Conservation (phyloP, 1,140 invertebrate genomes). For the Drosophila lacertosa region DNA sequence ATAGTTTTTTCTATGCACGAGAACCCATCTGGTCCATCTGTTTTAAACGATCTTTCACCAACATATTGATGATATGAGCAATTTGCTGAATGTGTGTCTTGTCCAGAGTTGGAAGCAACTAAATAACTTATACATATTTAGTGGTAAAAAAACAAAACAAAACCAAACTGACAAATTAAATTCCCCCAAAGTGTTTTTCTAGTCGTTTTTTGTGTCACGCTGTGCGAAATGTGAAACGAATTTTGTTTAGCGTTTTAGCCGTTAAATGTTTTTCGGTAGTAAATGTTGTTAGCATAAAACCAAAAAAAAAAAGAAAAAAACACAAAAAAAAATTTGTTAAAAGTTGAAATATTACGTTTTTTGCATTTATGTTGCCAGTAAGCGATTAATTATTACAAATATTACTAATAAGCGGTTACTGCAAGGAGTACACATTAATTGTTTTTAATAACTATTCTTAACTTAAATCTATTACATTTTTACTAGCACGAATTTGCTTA, state of each 20-base stretch:
- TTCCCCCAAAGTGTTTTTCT: constrained; percentile 8
- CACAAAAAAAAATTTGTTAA: constrained; percentile 51
- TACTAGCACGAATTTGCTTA: background rate
- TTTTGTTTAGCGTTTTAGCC: constrained; percentile 66
- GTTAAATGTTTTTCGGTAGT: constrained; percentile 69
- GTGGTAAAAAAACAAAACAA: constrained; percentile 11
- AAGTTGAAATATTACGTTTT: constrained; percentile 60
- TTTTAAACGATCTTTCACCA: constrained; percentile 45
- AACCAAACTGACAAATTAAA: background rate
- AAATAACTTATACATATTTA: constrained; percentile 49
- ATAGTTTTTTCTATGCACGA: constrained; percentile 73
- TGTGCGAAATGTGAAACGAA: constrained; percentile 50
- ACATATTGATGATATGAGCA: constrained; percentile 64
- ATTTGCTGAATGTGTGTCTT: constrained; percentile 81
- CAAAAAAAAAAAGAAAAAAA: constrained; percentile 18
- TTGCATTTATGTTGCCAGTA: constrained; percentile 72
- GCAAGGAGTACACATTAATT: constrained; percentile 7
- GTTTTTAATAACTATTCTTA: background rate
- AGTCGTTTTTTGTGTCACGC: background rate
- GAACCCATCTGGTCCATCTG: constrained; percentile 35
- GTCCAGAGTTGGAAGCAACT: constrained; percentile 74
- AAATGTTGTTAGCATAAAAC: constrained; percentile 58
- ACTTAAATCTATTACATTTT: background rate
- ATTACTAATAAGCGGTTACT: constrained; percentile 28
- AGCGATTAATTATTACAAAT: constrained; percentile 23